phyloP scores from a whole-genome alignment of 2,888 invertebrate species.

The Biston stratarius region DNA sequence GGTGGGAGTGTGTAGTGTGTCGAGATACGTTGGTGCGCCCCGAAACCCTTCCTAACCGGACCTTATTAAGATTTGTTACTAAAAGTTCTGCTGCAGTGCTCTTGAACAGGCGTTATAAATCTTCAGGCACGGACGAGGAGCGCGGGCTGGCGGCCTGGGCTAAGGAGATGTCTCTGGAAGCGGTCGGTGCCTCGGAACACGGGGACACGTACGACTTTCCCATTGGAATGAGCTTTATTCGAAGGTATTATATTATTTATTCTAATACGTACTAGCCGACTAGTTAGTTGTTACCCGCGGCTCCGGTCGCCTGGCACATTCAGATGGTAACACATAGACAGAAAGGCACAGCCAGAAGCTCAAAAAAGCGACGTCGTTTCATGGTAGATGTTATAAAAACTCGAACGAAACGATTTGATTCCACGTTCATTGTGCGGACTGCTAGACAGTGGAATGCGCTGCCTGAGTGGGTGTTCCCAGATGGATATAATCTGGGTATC shows the following conservation, averaged over 20 bases:
- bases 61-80: neutral
- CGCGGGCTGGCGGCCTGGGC: conserved; percentile 92
- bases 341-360: too few relatives aligned
- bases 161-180: conserved; percentile 88
- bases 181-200: conserved; percentile 71
- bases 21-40: neutral
- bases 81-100: neutral
- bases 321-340: too few relatives aligned
- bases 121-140: conserved; percentile 90
- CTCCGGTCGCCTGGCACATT: too few relatives aligned
- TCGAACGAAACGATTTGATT: too few relatives aligned
- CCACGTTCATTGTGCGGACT: too few relatives aligned
- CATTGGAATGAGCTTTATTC: conserved; percentile 88
- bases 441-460: too few relatives aligned
- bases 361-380: too few relatives aligned
- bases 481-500: too few relatives aligned
- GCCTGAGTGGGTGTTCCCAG: too few relatives aligned
- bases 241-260: conserved; percentile 72
- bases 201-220: conserved; percentile 90
- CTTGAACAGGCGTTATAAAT: neutral
- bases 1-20: neutral
- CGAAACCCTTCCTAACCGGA: neutral
- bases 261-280: too few relatives aligned
- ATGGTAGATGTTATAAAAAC: too few relatives aligned
- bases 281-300: too few relatives aligned